Evolutionary conservation across 2,113 vertebrate genomes (phyloP), one percentile per base, ranked within the genome.

Genomic region (Mustela lutreola): DNA sequence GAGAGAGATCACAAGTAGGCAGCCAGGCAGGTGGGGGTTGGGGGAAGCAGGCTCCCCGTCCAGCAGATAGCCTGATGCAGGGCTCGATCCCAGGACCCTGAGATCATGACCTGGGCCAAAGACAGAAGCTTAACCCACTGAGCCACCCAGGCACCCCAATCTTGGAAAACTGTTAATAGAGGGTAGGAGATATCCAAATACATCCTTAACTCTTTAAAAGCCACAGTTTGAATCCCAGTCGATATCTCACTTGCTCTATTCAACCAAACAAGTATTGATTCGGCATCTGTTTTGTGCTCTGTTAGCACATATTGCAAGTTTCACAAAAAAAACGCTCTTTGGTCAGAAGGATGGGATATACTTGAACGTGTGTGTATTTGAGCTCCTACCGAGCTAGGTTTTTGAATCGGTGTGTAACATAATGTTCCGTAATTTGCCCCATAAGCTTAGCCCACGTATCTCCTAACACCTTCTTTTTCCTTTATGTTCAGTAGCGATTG

Each of bases 121-220:
- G 16, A 5, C 53, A 56, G 53, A 56, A 6, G 53, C 53, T 56
- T 56, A 56, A 56, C 16, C 53, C 16, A 56, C 53, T 56, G 53
- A 56, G 53, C 16, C 53, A 56, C 53, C 53, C 16, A 56, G 53
- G 53, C 53, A 2, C 53, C 16, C 53, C 53, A 70, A 83, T 70
- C 75, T 75, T 16, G 67, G 75, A 45, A 19, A 67, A 56, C 53
- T 84, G 50, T 80, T 62, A 87, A 94, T 92, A 96, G 89, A 90
- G 70, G 76, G 7, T 50, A 90, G 28, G 90, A 96, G 94, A 90
- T 95, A 95, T 11, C 91, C 87, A 90, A 90, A 94, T 94, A 70
- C 33, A 78, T 45, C 48, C 56, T 87, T 67, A 31, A 62, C 45
- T 92, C 19, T 60, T 80, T 21, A 83, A 92, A 73, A 89, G 67